Base-by-base conservation (phyloP, 2,888 invertebrate genomes). In the Tolmerus cingulatus region DNA sequence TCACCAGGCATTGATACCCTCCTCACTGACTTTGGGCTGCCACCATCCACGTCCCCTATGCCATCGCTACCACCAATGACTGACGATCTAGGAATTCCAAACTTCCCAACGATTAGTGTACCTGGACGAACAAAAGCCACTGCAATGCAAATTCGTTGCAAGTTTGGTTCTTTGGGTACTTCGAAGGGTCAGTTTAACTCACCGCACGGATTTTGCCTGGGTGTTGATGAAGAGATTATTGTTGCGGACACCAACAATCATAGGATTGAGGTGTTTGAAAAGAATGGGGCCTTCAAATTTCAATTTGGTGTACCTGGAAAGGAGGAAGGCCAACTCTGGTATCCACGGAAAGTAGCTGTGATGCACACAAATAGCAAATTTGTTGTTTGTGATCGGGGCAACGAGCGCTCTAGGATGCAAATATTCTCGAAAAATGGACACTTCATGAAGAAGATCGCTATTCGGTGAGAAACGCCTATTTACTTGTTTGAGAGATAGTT, bases 201-300 rank as follows among this genome's bases (percentile, higher is more conserved):
- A 0, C 98, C 98, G 0, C 98, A 99, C 93, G 98, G 98, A 77
- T 99, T 99, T 93, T 99, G 98, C 91, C 94, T 99, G 89, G 98
- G 98, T 51, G 95, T 96, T 86, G 98, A 98, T 91, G 98, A 98
- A 92, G 98, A 98, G 91, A 98, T 99, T 89, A 97, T 98, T 90
- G 98, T 98, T 30, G 98, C 98, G 74, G 97, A 98, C 92, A 98
- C 98, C 5, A 98, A 98, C 92, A 98, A 98, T 92, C 98, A 99
- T 93, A 96, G 98, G 89, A 97, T 99, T 91, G 97, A 97, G 93
- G 96, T 98, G 89, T 99, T 98, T 93, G 98, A 98, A 91, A 98
- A 98, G 92, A 96, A 96, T 90, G 98, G 98, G 74, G 96, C 96
- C 87, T 97, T 97, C 92, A 98, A 97, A 91, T 97, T 97, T 91